Base-by-base conservation (phyloP, 1,140 invertebrate genomes). In the Atta colombica region DNA sequence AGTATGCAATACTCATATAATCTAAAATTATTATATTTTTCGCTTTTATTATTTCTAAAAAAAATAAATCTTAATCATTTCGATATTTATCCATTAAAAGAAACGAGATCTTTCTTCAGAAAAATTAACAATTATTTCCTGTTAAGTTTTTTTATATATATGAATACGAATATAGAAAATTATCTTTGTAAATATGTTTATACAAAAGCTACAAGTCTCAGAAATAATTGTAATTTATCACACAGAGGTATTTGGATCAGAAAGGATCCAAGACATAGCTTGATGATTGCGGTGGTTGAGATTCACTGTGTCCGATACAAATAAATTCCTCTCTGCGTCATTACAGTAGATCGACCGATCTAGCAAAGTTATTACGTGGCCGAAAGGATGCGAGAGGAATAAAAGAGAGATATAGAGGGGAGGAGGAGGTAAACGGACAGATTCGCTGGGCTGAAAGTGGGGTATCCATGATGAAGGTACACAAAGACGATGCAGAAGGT, bases 401-500 rank as follows among this genome's bases (percentile, higher is more conserved):
- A 60, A 84, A 74, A 51, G 49, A 63, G 14, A 18, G 63, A 53
- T 72, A 35, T 4, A 58, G 14, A 12, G n/a, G 35, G 51, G 65
- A 25, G n/a, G 4, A 35, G 51, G 21, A 69, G 51, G 51, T 39
- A 49, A 61, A 74, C 80, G 55, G 39, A 60, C 55, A 61, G 53
- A 60, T 82, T 74, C 16, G 68, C 68, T 35, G n/a, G 68, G 25
- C 7, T 21, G 12, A 60, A 74, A 39, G 68, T 74, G 55, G 80
- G 55, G 25, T 21, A 49, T 16, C 68, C 53, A 18, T 58, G 85
- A 63, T 25, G 77, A 49, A 53, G 25, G 21, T 8, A 60, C 12
- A 71, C 66, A 82, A 82, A 63, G 35, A 80, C 35, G 60, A 91
- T 88, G 88, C 91, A 93, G 91, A 92, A 91, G 88, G 89, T 93